A percentile compares a stretch with the other conserved stretches of the same genome.
phyloP scores from a whole-genome alignment of 2,113 vertebrate species.

The Cettia cetti region DNA sequence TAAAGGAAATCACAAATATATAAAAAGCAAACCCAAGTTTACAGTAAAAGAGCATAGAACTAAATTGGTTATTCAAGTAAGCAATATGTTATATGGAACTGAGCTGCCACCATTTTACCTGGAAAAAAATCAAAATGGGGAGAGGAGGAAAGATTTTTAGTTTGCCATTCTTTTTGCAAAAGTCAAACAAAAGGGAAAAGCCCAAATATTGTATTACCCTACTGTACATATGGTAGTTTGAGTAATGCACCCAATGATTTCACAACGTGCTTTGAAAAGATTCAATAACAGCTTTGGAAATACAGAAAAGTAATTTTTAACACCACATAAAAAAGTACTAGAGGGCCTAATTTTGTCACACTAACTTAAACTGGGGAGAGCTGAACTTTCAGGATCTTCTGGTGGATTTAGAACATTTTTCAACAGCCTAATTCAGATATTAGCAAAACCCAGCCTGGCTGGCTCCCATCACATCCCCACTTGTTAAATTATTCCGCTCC shows the following conservation, averaged over 20 bases:
- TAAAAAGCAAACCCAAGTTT: not conserved
- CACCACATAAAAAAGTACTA: conserved; percentile 1
- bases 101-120: conserved; percentile 11
- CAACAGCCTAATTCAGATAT: not conserved
- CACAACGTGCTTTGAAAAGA: not conserved
- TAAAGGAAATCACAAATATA: conserved; percentile 33
- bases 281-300: conserved; percentile 21
- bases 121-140: not conserved
- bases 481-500: not conserved
- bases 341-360: not conserved
- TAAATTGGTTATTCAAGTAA: conserved; percentile 19
- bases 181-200: conserved; percentile 13
- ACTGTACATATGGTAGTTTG: not conserved
- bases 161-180: not conserved
- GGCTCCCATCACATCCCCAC: not conserved
- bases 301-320: conserved; percentile 19
- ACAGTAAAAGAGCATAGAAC: conserved; percentile 18
- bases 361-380: not conserved
- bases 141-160: not conserved
- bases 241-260: not conserved
- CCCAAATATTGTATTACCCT: not conserved
- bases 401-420: not conserved
- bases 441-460: not conserved
- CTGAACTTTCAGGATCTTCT: not conserved
- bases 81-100: not conserved